Base-by-base conservation (phyloP, 2,797 vertebrate genomes). In the Pangasius djambal region DNA sequence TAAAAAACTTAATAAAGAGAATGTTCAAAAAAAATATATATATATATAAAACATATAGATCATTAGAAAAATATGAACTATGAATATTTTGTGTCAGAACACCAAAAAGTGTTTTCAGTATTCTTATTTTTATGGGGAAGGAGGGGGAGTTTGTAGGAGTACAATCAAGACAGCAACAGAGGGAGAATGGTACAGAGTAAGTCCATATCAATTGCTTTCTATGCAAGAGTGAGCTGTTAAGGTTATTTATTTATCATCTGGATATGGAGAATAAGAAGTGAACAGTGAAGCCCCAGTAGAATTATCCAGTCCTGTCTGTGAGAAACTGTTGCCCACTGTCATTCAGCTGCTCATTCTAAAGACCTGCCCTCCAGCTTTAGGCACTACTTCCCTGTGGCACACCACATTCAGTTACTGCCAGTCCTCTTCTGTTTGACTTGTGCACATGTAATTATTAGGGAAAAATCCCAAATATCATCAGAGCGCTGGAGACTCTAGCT, bases 241-340 rank as follows among this genome's bases (percentile, higher is more conserved):
- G 93, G 93, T 95, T 96, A 95, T 96, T 96, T 96, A 95, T 55
- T 55, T 55, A 95, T 96, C 94, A 96, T 95, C 94, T 93, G 90
- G 85, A 93, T 92, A 94, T 95, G 91, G 93, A 94, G 94, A 94
- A 92, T 94, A 93, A 95, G 93, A 92, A 94, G 93, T 85, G n/a
- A 86, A 91, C 88, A 89, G 91, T 92, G 91, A 90, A 93, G 90
- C 89, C 93, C 93, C 91, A 59, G 90, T 83, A 93, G 95, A 95
- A 95, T 94, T 90, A 55, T 20, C 6, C 28, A 79, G n/a, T 55
- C 7, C 7, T 79, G 10, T 77, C 44, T 50, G 22, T 77, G 25
- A 77, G 13, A 77, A 77, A 77, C 69, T 89, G 88, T 89, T 89
- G 83, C 88, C 48, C 4, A n/a, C 52, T 83, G 78, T 88, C 85